These are phyloP conservation scores for Zapus hudsonius DNA, from an alignment of 2,113 vertebrate species.

Conservation along the genomic window DNA sequence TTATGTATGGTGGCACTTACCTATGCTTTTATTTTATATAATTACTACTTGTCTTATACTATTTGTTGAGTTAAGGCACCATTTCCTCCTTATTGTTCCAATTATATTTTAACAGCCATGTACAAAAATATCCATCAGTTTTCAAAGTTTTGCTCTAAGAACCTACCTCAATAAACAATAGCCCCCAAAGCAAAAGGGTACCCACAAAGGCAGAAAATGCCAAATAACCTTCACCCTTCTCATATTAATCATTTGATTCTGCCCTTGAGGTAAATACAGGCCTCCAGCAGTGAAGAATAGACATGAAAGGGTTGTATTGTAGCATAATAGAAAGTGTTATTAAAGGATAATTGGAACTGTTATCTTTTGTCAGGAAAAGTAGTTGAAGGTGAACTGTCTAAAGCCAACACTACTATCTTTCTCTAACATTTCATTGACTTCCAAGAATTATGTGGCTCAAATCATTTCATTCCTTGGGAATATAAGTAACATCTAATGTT, in stretches of 20 bases:
- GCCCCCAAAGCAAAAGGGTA: background rate
- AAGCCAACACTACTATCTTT: background rate
- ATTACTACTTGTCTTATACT: background rate
- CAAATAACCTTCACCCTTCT: background rate
- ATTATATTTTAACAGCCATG: too few relatives aligned
- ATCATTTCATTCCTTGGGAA: background rate
- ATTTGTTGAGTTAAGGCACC: slow-evolving; percentile 11
- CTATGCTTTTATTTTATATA: slow-evolving; percentile 5
- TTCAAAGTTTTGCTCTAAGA: too few relatives aligned
- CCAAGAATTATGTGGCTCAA: background rate
- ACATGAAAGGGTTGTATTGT: background rate
- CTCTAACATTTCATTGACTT: background rate
- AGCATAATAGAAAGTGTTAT: background rate
- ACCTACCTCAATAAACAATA: background rate
- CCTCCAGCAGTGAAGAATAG: background rate
- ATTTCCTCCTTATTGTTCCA: background rate
- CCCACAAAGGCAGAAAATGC: background rate
- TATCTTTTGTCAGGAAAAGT: slow-evolving; percentile 22
- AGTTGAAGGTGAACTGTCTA: background rate
- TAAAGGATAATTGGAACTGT: background rate
- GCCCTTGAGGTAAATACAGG: background rate
- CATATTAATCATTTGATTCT: background rate
- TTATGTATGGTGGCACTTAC: background rate
- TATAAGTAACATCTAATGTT: background rate
- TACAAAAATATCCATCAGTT: too few relatives aligned